Evolutionary conservation across 2,888 invertebrate species (phyloP).

Genomic region (Agapetus fuscipes): DNA sequence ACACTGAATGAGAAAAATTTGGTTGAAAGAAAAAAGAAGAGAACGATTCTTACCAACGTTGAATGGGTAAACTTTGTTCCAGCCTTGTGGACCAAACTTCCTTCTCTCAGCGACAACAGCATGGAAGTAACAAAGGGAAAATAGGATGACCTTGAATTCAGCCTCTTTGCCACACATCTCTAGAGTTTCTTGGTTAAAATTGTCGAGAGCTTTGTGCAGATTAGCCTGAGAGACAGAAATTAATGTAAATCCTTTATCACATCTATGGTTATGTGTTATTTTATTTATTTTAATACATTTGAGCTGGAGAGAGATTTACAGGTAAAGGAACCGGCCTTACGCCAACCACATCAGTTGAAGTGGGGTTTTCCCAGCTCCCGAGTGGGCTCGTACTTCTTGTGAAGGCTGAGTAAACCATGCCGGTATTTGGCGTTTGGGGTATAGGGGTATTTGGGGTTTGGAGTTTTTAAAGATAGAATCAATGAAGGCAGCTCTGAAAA

Average conservation of each 20-base stretch:
- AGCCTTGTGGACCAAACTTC: constrained; percentile 93
- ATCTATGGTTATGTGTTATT: not conserved
- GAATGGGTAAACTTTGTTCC: constrained; percentile 94
- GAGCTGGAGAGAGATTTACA: not conserved
- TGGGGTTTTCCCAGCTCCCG: no score
- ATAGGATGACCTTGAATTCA: constrained; percentile 90
- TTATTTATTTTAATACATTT: not conserved
- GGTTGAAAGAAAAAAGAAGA: no score
- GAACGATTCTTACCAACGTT: constrained; percentile 64
- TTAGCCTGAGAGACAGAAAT: constrained; percentile 55
- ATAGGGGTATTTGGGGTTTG: no score
- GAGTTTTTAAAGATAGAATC: no score
- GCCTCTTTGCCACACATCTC: constrained; percentile 95
- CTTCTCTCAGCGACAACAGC: constrained; percentile 89
- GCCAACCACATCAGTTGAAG: no score
- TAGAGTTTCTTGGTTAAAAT: constrained; percentile 89
- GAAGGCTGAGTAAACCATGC: no score
- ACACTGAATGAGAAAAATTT: no score
- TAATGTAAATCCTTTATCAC: not conserved
- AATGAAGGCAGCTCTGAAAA: no score
- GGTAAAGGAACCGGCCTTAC: no score
- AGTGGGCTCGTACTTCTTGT: no score
- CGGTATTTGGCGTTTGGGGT: no score
- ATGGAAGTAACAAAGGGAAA: constrained; percentile 91
- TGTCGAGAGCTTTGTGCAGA: constrained; percentile 88